Conservation (phyloP, 2,113 vertebrate species). For the Dicrurus megarhynchus region DNA sequence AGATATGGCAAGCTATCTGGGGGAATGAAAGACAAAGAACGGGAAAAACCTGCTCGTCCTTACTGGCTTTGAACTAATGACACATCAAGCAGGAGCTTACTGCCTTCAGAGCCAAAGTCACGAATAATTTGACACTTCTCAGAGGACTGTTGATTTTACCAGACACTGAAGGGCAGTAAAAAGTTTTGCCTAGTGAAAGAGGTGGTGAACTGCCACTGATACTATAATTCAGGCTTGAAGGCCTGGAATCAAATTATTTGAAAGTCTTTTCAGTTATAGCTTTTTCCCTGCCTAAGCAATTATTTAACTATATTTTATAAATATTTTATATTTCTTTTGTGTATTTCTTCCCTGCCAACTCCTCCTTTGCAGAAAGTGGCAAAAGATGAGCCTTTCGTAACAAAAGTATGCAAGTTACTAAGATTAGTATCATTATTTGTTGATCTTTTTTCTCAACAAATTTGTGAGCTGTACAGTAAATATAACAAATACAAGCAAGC, state of each 20-base stretch:
- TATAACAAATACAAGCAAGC: not conserved
- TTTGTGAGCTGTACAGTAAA: not conserved
- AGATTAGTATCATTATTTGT: constrained; percentile 19
- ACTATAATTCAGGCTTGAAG: not conserved
- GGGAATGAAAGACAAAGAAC: constrained; percentile 12
- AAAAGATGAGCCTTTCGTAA: constrained; percentile 13
- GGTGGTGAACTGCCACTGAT: not conserved
- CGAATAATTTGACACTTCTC: constrained; percentile 14
- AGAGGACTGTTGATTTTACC: constrained; percentile 27
- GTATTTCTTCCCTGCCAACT: constrained; percentile 4
- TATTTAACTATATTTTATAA: constrained; percentile 29
- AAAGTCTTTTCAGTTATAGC: not conserved
- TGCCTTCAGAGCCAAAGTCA: constrained; percentile 5
- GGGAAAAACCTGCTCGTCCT: not conserved
- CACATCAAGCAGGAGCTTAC: constrained; percentile 4
- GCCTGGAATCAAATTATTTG: not conserved
- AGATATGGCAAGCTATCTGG: constrained; percentile 19
- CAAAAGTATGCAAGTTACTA: not conserved
- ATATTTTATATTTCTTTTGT: constrained; percentile 42
- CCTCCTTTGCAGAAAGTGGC: not conserved
- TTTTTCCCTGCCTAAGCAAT: not conserved
- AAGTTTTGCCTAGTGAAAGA: not conserved
- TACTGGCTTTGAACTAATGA: constrained; percentile 41
- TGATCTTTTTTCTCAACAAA: constrained; percentile 5
- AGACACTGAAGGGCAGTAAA: constrained; percentile 1